Base-by-base conservation (phyloP, 1,140 invertebrate genomes). In the Notospermus geniculatus region DNA sequence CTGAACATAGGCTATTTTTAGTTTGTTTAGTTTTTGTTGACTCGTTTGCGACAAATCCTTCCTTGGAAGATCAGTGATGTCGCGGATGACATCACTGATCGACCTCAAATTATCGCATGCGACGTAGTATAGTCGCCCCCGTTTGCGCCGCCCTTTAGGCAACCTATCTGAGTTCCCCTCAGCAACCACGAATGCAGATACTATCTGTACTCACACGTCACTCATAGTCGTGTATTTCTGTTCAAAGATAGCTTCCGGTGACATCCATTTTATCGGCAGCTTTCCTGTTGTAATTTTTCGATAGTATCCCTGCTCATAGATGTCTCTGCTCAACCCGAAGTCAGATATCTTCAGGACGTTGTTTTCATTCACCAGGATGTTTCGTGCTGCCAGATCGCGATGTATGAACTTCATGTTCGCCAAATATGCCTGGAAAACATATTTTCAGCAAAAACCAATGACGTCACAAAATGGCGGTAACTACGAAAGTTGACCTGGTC, bases 331-430 rank as follows among this genome's bases (percentile, higher is more conserved):
- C 15, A 86, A 66, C 4, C 84, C 85, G 64, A 86, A 86, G 70
- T 86, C 84, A 17, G 80, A 80, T 7, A 84, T 76, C 66, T 84
- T 84, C 13, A 82, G 69, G 15, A 93, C 87, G 1, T 94, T 81
- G 19, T 84, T 83, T 0, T 87, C 88, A 11, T 92, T 96, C 2
- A 97, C 91, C 15, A 97, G 79, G 71, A 94, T 96, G 81, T 97
- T 97, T 19, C 94, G 83, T 58, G 91, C 91, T 0, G 95, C 95
- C 17, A 98, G 82, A 83, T 98, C 96, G 56, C 96, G 50, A 55
- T 78, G 76, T 27, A 78, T 67, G 63, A 73, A 75, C 36, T 72
- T 72, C 32, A 68, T 70, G 9, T 70, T 57, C 13, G 74, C 64
- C 19, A 80, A 60, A 57, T 74, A 79, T 60, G 79, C 78, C 78